Base-by-base conservation (phyloP, 2,888 invertebrate genomes). In the Plemyria rubiginata region DNA sequence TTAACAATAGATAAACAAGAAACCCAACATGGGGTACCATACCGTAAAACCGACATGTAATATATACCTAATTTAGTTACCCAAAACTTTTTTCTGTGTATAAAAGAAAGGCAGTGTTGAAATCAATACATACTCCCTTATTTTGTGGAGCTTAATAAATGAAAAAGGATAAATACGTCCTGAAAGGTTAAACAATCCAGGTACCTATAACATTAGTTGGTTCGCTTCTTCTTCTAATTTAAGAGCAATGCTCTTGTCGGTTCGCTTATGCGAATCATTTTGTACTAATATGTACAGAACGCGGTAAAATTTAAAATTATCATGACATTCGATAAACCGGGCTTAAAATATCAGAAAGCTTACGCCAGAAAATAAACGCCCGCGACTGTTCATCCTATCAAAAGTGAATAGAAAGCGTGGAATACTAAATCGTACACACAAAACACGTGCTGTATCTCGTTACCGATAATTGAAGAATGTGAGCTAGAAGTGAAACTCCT, bases 351-450 rank as follows among this genome's bases (percentile, higher is more conserved):
- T 50, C 32, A 36, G 8, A 22, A 41, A 55, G 38, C 55, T 46
- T 13, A 38, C 36, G 50, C 36, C 29, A 51, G 56, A 51, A 36
- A 58, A 52, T 58, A 45, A 52, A 58, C 36, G 46, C 29, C 40
- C 56, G 40, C 38, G 13, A 13, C 29, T 7, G 38, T 16, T 45
- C 5, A 45, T 56, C 49, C 55, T 56, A 46, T 48, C 46, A 59
- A 32, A 50, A 48, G 59, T 59, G 58, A 48, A 40, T 41, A 29
- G 46, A 53, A 59, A 59, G 29, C 46, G 52, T 52, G 36, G 28
- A 38, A 52, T 48, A 52, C 43, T 45, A 16, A 45, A 45, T 45
- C 28, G 52, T 36, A 32, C 40, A 9, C 46, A 40, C 13, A 29
- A 9, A 13, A 45, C 52, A 46, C 45, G 46, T 36, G 43, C 41